Conservation (phyloP, 2,797 vertebrate genomes). For the Cirrhinus molitorella region DNA sequence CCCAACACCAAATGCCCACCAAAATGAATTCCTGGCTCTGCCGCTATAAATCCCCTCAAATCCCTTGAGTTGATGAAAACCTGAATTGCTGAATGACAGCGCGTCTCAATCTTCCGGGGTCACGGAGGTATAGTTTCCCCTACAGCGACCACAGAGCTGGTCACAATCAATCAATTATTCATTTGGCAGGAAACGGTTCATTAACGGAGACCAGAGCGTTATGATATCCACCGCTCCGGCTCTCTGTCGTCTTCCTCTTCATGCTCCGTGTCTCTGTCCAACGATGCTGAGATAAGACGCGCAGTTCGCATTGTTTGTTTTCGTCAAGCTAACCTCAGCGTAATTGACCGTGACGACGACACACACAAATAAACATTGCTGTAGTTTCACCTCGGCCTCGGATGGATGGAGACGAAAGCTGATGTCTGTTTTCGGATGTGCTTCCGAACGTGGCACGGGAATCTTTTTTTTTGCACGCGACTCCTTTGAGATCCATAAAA, state of each 20-base stretch:
- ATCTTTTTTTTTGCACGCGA: background rate
- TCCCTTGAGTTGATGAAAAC: conserved; percentile 21
- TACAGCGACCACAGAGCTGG: conserved; percentile 22
- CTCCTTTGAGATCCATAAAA: conserved; percentile 38
- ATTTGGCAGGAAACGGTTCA: conserved; percentile 43
- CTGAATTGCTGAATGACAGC: conserved; percentile 33
- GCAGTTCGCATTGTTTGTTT: conserved; percentile 39
- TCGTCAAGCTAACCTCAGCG: background rate
- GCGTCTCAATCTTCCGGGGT: conserved; percentile 15
- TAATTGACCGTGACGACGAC: background rate
- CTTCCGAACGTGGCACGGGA: background rate
- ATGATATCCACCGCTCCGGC: conserved; percentile 17
- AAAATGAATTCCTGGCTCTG: background rate
- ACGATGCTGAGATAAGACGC: conserved; percentile 21
- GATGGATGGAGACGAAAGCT: background rate
- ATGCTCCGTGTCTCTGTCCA: conserved; percentile 1
- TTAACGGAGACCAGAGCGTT: conserved; percentile 19
- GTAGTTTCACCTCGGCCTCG: background rate
- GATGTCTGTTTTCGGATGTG: conserved; percentile 1
- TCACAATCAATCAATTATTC: conserved; percentile 46
- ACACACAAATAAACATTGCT: conserved; percentile 12
- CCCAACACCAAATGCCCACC: background rate
- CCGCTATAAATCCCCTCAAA: conserved; percentile 18
- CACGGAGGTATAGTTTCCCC: conserved; percentile 5
- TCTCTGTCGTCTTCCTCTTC: background rate